These are phyloP conservation scores for Nycticorax nycticorax DNA, from an alignment of 2,113 vertebrate genomes.

Conservation along the genomic window DNA sequence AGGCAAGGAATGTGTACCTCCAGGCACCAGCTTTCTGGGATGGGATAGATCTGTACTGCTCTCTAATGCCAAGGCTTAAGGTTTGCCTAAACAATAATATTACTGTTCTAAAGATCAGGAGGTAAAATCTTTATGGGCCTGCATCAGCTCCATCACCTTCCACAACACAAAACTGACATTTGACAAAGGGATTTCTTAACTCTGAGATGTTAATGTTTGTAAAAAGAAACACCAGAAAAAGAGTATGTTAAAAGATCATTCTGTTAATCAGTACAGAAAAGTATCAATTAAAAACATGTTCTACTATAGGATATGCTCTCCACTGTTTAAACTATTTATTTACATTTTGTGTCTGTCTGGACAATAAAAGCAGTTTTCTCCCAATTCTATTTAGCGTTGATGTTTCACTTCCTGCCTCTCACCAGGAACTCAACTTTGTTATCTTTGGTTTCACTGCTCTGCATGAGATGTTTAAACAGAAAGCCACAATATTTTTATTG, in stretches of 20 bases:
- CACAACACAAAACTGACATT: not conserved
- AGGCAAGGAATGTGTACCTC: not conserved
- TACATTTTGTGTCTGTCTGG: not conserved
- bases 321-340: not conserved
- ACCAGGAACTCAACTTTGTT: not conserved
- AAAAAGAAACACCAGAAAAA: not conserved
- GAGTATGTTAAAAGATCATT: not conserved
- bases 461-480: constrained; percentile 24
- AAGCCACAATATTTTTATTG: constrained; percentile 53
- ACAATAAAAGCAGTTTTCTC: not conserved
- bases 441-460: constrained; percentile 45
- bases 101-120: not conserved
- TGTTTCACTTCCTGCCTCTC: constrained; percentile 38
- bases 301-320: not conserved
- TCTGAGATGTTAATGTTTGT: not conserved
- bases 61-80: not conserved
- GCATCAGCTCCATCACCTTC: not conserved
- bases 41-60: not conserved
- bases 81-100: not conserved
- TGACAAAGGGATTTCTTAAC: not conserved
- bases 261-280: not conserved
- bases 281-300: not conserved
- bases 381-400: not conserved
- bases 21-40: not conserved
- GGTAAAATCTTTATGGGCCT: not conserved